Evolutionary conservation across 2,113 vertebrate genomes (phyloP).

Genomic region (Riparia riparia): DNA sequence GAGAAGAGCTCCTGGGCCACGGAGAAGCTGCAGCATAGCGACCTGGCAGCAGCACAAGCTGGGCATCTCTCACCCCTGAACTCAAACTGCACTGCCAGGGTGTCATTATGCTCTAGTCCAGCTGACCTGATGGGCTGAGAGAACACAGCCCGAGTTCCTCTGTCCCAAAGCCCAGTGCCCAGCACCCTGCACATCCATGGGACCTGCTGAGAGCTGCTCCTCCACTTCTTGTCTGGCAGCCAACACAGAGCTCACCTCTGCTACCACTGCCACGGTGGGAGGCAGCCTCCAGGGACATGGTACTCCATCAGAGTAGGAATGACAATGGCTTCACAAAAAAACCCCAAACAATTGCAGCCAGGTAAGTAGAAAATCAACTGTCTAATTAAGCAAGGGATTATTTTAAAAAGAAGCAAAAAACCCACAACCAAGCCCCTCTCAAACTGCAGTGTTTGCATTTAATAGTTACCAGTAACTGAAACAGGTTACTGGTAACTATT

Average conservation of each 20-base stretch:
- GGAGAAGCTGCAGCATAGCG: neutral
- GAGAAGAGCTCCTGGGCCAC: neutral
- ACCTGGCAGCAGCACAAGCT: rapidly evolving
- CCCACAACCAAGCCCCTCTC: neutral
- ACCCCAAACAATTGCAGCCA: rapidly evolving
- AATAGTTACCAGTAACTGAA: neutral
- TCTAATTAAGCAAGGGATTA: neutral
- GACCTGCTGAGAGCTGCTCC: neutral
- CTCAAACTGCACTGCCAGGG: neutral
- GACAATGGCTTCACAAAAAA: neutral
- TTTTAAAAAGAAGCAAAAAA: neutral
- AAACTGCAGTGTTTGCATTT: neutral
- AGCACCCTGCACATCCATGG: rapidly evolving
- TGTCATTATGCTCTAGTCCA: rapidly evolving
- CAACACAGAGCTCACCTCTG: neutral
- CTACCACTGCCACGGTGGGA: rapidly evolving
- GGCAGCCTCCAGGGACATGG: neutral
- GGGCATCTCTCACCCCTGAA: neutral
- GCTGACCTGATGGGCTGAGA: neutral
- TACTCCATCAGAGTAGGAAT: too few relatives aligned
- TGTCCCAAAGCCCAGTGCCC: neutral
- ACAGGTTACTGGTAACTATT: neutral
- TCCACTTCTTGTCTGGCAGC: rapidly evolving
- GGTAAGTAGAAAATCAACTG: neutral
- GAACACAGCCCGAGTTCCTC: neutral